Base-by-base conservation (phyloP, 1,140 invertebrate species). In the Lethrus apterus region DNA sequence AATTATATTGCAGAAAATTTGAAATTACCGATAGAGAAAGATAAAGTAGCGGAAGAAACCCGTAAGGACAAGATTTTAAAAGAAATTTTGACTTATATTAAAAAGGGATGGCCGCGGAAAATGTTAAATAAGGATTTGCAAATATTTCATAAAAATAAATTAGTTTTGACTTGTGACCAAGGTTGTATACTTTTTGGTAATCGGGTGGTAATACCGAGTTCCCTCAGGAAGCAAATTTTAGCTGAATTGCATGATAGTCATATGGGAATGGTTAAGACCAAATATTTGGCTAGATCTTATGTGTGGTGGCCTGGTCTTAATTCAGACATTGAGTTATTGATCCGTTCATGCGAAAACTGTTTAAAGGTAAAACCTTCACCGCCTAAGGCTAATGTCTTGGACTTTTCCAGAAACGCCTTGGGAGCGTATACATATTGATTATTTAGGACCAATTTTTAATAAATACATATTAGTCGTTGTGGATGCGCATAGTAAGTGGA, bases 201-300 rank as follows among this genome's bases (percentile, higher is more conserved):
- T 26, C 15, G 35, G 10, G 55, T 65, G n/a, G 50, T 63, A n/a
- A 50, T 68, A 15, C 65, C 59, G 13, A 20, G 35, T 33, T 50
- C 15, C 4, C 52, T 65, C 8, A 44, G 50, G 15, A 7, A 58
- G 15, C 13, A 35, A 2, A 51, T 67, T 13, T 26, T 67, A 18
- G 46, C 45, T 3, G 58, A 67, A 41, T 43, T 75, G 3, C 70
- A 76, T 56, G 31, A 50, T 19, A 60, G 51, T 17, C 73, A 75
- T 54, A 36, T 61, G 8, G 70, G 69, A 2, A 66, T 74, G 9
- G 64, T 67, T 1, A 64, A 65, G 46, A 74, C 72, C 64, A 77
- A 76, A 57, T 48, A 56, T 3, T 32, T 73, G 8, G 70, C 72
- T 10, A 47, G 67, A 26, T 60, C 49, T 24, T 67, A 69, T 52